A percentile compares a stretch with the other conserved stretches of the same genome.
Conservation (phyloP, 53 echinoderm and acorn worm species). For the Mesocentrotus franciscanus region DNA sequence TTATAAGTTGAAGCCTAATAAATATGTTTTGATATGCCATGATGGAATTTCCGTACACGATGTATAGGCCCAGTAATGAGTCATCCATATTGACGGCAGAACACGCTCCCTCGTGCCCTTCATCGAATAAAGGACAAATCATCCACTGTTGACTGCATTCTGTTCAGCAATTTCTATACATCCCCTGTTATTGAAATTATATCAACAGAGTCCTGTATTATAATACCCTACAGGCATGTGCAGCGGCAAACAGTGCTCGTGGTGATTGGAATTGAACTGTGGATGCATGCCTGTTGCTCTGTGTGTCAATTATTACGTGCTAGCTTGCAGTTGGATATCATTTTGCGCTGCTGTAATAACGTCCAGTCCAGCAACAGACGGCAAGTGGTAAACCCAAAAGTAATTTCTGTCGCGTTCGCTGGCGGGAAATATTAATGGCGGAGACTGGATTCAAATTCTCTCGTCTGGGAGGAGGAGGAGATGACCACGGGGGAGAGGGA, state of each 20-base stretch:
- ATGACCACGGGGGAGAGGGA: constrained; percentile 3
- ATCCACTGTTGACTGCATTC: background rate
- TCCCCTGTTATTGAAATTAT: background rate
- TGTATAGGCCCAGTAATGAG: background rate
- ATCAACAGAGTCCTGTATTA: background rate
- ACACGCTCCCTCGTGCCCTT: background rate
- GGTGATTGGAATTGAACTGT: background rate
- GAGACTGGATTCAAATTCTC: constrained; percentile 46
- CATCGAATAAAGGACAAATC: background rate
- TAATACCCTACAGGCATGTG: background rate
- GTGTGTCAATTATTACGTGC: background rate
- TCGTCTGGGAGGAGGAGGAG: constrained; percentile 24
- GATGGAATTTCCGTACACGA: no score
- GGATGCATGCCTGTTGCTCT: background rate
- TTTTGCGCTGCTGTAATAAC: background rate
- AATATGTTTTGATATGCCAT: no score
- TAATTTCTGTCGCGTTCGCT: background rate
- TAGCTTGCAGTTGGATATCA: background rate
- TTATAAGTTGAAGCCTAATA: no score
- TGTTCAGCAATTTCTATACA: background rate
- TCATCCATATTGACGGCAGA: background rate
- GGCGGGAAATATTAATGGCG: constrained; percentile 10
- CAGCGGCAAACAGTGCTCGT: background rate
- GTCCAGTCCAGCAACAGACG: no score
- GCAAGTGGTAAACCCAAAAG: background rate